A percentile compares a stretch with the other conserved stretches of the same genome.
These are phyloP conservation scores for Microcebus ravelobensis DNA, from an alignment of 2,113 vertebrate species.

Conservation along the genomic window DNA sequence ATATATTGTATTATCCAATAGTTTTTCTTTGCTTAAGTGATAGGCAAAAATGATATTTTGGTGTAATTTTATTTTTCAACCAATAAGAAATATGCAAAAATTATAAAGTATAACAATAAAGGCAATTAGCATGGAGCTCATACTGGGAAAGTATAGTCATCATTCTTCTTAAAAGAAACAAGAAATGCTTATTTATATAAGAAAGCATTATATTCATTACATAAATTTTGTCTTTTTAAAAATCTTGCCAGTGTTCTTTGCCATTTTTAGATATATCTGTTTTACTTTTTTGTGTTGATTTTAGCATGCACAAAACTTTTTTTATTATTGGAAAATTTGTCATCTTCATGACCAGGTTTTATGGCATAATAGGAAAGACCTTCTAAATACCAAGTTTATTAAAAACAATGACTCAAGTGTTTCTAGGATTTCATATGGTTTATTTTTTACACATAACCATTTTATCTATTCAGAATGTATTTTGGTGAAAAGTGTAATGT, in stretches of 20 bases:
- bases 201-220: not conserved
- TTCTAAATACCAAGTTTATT: not conserved
- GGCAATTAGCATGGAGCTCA: not conserved
- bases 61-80: not conserved
- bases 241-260: not conserved
- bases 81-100: not conserved
- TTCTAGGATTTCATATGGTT: not conserved
- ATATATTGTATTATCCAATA: not conserved
- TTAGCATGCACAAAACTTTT: not conserved
- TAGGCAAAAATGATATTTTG: not conserved
- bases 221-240: not conserved
- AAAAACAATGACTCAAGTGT: not conserved
- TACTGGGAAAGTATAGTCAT: not conserved
- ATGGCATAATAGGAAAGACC: not conserved
- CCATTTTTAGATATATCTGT: not conserved
- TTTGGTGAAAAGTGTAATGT: not conserved
- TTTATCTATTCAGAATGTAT: not conserved
- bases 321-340: not conserved
- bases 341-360: not conserved
- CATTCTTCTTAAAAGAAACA: not conserved
- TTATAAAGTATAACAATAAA: not conserved
- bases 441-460: not conserved
- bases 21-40: not conserved
- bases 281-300: not conserved
- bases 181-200: not conserved